Evolutionary conservation across 2,113 vertebrate species (phyloP), one percentile per base, ranked within the genome.

Genomic region (Chaetodon trifascialis): DNA sequence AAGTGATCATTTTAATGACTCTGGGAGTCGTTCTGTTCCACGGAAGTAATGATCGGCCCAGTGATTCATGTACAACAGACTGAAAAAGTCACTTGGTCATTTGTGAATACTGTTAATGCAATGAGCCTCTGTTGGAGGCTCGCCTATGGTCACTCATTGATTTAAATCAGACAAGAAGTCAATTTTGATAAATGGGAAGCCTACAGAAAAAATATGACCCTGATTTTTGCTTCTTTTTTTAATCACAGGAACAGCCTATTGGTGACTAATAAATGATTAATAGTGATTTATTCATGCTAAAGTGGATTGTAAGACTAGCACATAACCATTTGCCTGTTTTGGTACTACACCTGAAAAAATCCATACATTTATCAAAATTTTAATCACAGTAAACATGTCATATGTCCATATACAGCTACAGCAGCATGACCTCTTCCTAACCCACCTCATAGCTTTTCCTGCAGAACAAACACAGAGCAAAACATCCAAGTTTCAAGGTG

Each of bases 131-230:
- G 38, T 16, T 66, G 25, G 56, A 73, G 69, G 1, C 73, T 55
- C 3, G 6, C 77, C 52, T 70, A 8, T 12, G 5, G 67, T 63
- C 21, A 19, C 67, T 65, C 51, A 47, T 38, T 34, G 5, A 38
- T 84, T 84, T 75, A 52, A 86, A 82, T 62, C 55, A 52, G 65
- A 80, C 72, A 73, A 38, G 40, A 82, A 62, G 63, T 87, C 71
- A 59, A 67, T 73, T 87, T 36, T 72, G 25, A 80, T 71, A 25
- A 73, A 73, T 54, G 54, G 14, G 36, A 76, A 60, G 23, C 46
- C 38, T 19, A 58, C 9, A 40, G 30, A 54, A 62, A 58, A 42
- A 59, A 80, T 16, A 54, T 6, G 10, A 14, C 14, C 7, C 34
- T 46, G 7, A 56, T 62, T 71, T 11, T 69, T n/a, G 46, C 52